A percentile compares a stretch with the other conserved stretches of the same genome.
Conservation (phyloP, 2,113 vertebrate species). For the Sinocyclocheilus rhinocerous region DNA sequence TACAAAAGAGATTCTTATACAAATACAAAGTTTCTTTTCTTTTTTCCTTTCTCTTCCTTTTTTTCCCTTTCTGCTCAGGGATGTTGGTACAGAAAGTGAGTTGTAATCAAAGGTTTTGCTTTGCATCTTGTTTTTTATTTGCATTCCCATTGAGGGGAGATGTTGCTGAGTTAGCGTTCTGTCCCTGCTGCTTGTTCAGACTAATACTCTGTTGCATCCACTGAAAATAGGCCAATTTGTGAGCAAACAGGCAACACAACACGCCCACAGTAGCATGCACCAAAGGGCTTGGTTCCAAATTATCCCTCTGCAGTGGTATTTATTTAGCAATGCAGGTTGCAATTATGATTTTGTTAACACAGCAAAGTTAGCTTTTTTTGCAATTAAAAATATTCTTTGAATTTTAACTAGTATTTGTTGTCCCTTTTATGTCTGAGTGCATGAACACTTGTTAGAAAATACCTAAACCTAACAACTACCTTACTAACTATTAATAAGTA, state of each 20-base stretch:
- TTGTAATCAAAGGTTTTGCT: slow-evolving; percentile 73
- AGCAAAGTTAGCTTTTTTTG: slow-evolving; percentile 67
- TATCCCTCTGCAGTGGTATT: slow-evolving; percentile 66
- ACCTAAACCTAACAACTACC: too few species aligned
- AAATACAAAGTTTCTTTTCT: background rate
- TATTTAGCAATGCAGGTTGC: slow-evolving; percentile 64
- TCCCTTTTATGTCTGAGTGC: slow-evolving; percentile 52
- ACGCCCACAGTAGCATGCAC: slow-evolving; percentile 64
- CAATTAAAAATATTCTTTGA: slow-evolving; percentile 65
- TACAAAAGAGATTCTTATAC: background rate
- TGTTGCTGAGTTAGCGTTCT: slow-evolving; percentile 75
- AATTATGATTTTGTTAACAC: slow-evolving; percentile 72
- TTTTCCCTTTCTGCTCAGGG: slow-evolving; percentile 63
- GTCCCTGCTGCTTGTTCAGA: slow-evolving; percentile 65
- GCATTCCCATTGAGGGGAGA: slow-evolving; percentile 72
- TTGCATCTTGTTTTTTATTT: slow-evolving; percentile 76
- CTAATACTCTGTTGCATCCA: slow-evolving; percentile 65
- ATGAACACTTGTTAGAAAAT: slow-evolving; percentile 54
- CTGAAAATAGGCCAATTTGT: slow-evolving; percentile 80
- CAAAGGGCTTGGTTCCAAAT: slow-evolving; percentile 63
- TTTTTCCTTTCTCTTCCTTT: background rate
- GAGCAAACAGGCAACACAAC: slow-evolving; percentile 76
- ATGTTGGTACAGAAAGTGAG: slow-evolving; percentile 67
- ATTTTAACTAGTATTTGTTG: slow-evolving; percentile 19
- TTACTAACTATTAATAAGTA: too few species aligned